These are phyloP conservation scores for Cataglyphis altisquamis DNA, from an alignment of 2,888 invertebrate species.

Conservation along the genomic window DNA sequence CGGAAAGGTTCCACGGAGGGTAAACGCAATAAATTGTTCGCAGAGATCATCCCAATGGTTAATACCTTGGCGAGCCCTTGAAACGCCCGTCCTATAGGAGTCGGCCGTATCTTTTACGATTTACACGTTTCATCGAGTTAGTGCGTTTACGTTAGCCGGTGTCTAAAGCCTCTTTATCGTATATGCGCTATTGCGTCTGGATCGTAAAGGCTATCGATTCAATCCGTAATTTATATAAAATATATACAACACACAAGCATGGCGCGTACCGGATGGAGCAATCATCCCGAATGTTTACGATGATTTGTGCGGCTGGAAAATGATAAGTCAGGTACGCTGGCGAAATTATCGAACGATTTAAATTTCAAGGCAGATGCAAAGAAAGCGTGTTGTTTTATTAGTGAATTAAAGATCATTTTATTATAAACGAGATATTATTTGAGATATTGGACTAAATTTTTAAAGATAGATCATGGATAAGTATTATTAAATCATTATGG, in stretches of 20 bases:
- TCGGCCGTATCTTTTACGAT: constrained; percentile 60
- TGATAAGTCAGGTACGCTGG: constrained; percentile 59
- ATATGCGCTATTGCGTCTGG: constrained; percentile 53
- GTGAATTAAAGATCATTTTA: neutral
- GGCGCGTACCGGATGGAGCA: neutral
- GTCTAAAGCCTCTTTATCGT: constrained; percentile 60
- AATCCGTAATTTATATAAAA: constrained; percentile 70
- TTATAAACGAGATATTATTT: neutral
- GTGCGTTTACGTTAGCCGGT: constrained; percentile 38
- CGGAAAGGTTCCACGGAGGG: constrained; percentile 32
- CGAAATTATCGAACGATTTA: constrained; percentile 65
- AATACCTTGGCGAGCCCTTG: constrained; percentile 36
- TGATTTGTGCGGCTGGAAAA: constrained; percentile 51
- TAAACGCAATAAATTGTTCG: constrained; percentile 45
- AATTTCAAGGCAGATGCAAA: neutral
- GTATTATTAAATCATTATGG: no score
- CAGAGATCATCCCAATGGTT: constrained; percentile 40
- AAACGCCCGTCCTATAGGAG: constrained; percentile 3
- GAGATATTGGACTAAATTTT: no score
- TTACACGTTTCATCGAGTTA: constrained; percentile 61
- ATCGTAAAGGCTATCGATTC: constrained; percentile 71
- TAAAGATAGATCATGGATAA: no score
- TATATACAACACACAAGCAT: constrained; percentile 44
- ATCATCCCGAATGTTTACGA: constrained; percentile 53
- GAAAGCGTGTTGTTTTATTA: neutral